Conservation (phyloP, 2,797 vertebrate genomes). For the Melanotaenia trifasciata region DNA sequence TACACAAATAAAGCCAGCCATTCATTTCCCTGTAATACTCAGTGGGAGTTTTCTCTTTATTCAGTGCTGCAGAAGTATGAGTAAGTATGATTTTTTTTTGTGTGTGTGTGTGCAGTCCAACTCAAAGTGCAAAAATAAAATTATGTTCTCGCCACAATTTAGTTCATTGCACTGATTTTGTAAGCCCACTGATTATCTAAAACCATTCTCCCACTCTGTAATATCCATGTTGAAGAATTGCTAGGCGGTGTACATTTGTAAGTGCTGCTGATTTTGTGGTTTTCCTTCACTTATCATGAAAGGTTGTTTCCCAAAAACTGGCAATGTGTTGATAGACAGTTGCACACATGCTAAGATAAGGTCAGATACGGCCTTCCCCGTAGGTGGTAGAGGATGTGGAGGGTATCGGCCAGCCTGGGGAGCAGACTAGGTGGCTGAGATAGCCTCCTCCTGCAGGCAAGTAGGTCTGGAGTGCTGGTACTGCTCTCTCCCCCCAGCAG, state of each 20-base stretch:
- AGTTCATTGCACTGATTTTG: constrained; percentile 21
- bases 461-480: constrained; percentile 74
- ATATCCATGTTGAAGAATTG: constrained; percentile 38
- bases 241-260: constrained; percentile 36
- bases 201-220: constrained; percentile 22
- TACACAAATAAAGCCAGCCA: constrained; percentile 76
- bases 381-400: constrained; percentile 57
- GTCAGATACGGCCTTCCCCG: constrained; percentile 75
- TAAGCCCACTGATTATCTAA: constrained; percentile 20
- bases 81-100: constrained; percentile 53
- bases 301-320: constrained; percentile 47
- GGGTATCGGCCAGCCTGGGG: constrained; percentile 73
- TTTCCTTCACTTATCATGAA: constrained; percentile 41
- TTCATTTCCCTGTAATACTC: constrained; percentile 64
- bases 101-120: constrained; percentile 24
- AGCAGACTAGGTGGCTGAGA: constrained; percentile 76
- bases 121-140: constrained; percentile 52
- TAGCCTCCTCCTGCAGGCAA: constrained; percentile 79
- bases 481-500: constrained; percentile 73
- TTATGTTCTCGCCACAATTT: constrained; percentile 22
- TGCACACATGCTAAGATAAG: constrained; percentile 68
- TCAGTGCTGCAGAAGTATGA: constrained; percentile 40
- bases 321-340: constrained; percentile 63
- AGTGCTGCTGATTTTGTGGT: constrained; percentile 47
- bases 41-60: constrained; percentile 61